These are phyloP conservation scores for Etheostoma cragini DNA, from an alignment of 2,113 vertebrate genomes.

Conservation along the genomic window DNA sequence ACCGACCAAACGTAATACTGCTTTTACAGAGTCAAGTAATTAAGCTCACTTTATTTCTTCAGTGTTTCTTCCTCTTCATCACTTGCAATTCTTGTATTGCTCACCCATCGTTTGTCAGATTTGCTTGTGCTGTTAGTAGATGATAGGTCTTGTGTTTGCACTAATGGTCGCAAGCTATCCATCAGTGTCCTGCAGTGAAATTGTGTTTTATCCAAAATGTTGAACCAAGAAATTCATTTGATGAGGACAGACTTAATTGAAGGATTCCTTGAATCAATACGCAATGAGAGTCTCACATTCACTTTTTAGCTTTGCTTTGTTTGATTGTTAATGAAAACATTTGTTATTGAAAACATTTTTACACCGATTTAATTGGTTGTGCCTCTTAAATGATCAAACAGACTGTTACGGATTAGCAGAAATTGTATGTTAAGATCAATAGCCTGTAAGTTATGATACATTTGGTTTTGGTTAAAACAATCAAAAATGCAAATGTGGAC, in stretches of 20 bases:
- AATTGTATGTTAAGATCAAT: background rate
- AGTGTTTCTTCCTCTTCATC: background rate
- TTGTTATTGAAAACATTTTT: background rate
- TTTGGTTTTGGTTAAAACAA: slow-evolving; percentile 11
- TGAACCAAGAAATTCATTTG: slow-evolving; percentile 28
- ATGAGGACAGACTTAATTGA: background rate
- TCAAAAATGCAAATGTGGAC: background rate
- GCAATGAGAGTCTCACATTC: background rate
- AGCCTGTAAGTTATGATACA: background rate
- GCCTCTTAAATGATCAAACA: background rate
- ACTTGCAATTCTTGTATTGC: background rate
- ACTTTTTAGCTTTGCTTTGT: background rate
- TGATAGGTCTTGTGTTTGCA: slow-evolving; percentile 35
- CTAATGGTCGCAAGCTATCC: slow-evolving; percentile 2
- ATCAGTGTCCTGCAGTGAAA: slow-evolving; percentile 12
- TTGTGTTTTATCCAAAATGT: slow-evolving; percentile 14
- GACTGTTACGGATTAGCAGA: background rate
- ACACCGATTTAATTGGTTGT: background rate
- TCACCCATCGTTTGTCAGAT: slow-evolving; percentile 6
- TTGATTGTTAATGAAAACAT: background rate
- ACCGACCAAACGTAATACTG: slow-evolving; percentile 13
- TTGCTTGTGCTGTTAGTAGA: slow-evolving; percentile 29
- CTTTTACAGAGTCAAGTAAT: slow-evolving; percentile 6
- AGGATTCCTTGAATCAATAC: background rate
- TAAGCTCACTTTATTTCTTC: slow-evolving; percentile 10